Evolutionary conservation across 1,140 invertebrate species (phyloP).

Genomic region (Phocides pigmalion): DNA sequence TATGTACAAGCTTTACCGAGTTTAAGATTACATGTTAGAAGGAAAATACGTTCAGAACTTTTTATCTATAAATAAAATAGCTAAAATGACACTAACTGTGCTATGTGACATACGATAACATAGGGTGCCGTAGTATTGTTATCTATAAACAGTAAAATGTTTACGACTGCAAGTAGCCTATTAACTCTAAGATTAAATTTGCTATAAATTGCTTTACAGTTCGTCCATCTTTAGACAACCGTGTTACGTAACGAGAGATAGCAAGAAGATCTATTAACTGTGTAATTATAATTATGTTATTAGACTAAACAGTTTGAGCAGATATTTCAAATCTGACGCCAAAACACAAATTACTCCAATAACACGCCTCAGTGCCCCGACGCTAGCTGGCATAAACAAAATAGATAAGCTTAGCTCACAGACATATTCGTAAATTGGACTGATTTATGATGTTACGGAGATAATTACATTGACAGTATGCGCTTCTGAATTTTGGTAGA

Average conservation of each 20-base stretch:
- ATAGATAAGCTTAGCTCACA: slow-evolving; percentile 6
- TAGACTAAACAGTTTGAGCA: slow-evolving; percentile 12
- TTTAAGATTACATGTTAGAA: too few species aligned
- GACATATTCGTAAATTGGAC: slow-evolving; percentile 2
- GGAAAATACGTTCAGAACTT: too few species aligned
- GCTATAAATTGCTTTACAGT: slow-evolving; percentile 17
- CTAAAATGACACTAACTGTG: too few species aligned
- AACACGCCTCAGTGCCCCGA: slow-evolving; percentile 11
- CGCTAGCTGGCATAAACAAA: slow-evolving; percentile 12
- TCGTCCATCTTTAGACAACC: slow-evolving; percentile 1
- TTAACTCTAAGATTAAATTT: slow-evolving; percentile 14
- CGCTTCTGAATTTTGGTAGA: slow-evolving; percentile 6
- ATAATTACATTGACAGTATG: slow-evolving; percentile 12
- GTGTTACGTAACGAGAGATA: slow-evolving; percentile 10
- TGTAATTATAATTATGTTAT: slow-evolving; percentile 24
- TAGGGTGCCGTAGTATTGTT: neutral
- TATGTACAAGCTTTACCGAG: too few species aligned
- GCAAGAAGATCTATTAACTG: neutral
- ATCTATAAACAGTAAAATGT: neutral
- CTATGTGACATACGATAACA: too few species aligned
- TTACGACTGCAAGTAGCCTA: neutral
- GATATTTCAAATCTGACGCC: slow-evolving; percentile 13
- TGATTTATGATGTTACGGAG: slow-evolving; percentile 12
- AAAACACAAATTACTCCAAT: slow-evolving; percentile 24
- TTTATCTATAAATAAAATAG: too few species aligned